phyloP scores from a whole-genome alignment of 2,797 vertebrate genomes.

The Sebastolobus altivelis region DNA sequence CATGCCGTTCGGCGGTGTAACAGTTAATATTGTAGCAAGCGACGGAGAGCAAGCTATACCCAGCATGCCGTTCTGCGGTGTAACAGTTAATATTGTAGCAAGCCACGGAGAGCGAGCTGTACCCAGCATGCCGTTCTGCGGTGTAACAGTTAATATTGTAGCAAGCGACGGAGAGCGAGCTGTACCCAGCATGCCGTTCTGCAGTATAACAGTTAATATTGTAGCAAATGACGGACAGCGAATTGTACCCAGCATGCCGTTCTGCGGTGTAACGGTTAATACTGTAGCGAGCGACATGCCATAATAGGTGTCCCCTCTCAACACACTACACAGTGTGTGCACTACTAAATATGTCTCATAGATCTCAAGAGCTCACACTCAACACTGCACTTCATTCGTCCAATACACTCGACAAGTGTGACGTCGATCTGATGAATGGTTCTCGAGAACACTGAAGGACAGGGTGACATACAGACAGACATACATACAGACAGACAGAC shows the following conservation, averaged over 20 bases:
- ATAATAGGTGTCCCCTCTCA: background rate
- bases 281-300: too few species aligned
- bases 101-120: too few species aligned
- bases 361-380: background rate
- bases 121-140: too few species aligned
- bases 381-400: background rate
- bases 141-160: too few species aligned
- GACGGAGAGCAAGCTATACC: background rate
- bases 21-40: too few species aligned
- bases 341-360: background rate
- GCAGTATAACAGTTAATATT: too few species aligned
- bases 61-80: background rate
- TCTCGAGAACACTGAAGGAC: background rate
- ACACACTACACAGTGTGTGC: background rate
- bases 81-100: too few species aligned
- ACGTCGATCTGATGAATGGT: background rate
- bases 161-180: too few species aligned
- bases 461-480: background rate
- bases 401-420: background rate
- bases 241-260: too few species aligned
- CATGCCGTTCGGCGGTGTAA: background rate
- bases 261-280: too few species aligned
- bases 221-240: too few species aligned
- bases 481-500: background rate
- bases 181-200: too few species aligned